These are phyloP conservation scores for Pissodes strobi DNA, from an alignment of 1,140 invertebrate genomes.

Conservation along the genomic window DNA sequence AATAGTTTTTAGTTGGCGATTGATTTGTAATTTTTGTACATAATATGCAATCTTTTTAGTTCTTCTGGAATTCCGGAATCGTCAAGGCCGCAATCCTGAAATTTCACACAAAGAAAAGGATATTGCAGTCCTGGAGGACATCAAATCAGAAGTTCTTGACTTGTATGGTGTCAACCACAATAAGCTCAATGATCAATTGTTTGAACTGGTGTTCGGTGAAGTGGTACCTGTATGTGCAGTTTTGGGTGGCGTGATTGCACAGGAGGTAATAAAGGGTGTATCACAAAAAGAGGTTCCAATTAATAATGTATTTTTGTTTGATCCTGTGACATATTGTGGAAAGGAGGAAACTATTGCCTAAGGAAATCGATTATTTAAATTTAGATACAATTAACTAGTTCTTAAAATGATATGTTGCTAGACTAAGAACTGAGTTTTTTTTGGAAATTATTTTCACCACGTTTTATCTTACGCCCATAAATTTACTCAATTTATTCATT, in stretches of 20 bases:
- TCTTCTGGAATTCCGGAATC: constrained; percentile 75
- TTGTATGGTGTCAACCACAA: constrained; percentile 56
- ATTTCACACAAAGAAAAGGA: constrained; percentile 67
- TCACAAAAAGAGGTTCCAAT: constrained; percentile 87
- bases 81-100: constrained; percentile 69
- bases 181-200: constrained; percentile 56
- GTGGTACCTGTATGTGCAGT: constrained; percentile 89
- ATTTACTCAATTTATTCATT: no score
- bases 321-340: constrained; percentile 79
- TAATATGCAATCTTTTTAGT: constrained; percentile 59
- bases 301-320: constrained; percentile 91
- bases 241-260: constrained; percentile 88
- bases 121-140: constrained; percentile 62
- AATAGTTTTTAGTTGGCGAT: no score
- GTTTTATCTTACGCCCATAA: no score
- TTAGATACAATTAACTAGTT: no score
- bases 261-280: constrained; percentile 95
- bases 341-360: constrained; percentile 44
- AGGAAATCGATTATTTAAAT: no score
- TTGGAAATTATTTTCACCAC: no score
- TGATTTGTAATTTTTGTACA: background rate
- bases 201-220: constrained; percentile 76
- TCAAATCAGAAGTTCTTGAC: constrained; percentile 66
- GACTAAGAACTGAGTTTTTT: no score
- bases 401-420: no score